phyloP scores from a whole-genome alignment of 2,797 vertebrate genomes.

The Percopsis omiscomaycus region DNA sequence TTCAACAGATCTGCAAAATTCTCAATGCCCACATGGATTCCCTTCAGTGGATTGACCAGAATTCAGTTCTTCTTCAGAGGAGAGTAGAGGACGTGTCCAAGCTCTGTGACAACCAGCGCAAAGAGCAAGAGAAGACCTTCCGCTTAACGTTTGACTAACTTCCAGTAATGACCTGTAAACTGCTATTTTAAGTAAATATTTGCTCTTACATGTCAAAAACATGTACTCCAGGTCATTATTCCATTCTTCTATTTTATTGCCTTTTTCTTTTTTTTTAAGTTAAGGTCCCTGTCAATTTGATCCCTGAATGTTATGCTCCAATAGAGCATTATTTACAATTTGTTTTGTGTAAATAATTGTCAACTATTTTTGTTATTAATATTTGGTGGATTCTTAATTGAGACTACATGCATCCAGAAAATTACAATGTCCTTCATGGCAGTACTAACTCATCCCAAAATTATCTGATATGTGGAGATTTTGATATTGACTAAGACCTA shows the following conservation, averaged over 20 bases:
- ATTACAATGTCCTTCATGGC: too few species aligned
- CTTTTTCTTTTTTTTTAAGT: neutral
- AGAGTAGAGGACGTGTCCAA: constrained; percentile 93
- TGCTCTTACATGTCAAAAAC: too few species aligned
- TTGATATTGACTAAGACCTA: neutral
- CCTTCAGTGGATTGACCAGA: constrained; percentile 91
- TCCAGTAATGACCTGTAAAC: neutral
- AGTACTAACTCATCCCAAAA: too few species aligned
- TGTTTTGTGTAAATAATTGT: too few species aligned
- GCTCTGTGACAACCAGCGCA: constrained; percentile 87
- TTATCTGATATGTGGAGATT: too few species aligned
- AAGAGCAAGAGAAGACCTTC: constrained; percentile 92
- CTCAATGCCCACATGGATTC: constrained; percentile 92
- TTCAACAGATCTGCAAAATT: constrained; percentile 92
- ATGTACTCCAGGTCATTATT: neutral
- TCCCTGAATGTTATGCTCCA: too few species aligned
- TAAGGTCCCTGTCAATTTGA: constrained; percentile 1
- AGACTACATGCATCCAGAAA: too few species aligned
- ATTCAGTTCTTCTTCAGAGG: constrained; percentile 91
- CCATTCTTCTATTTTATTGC: neutral
- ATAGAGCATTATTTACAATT: too few species aligned
- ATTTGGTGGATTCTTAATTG: too few species aligned
- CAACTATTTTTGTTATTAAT: too few species aligned
- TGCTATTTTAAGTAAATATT: too few species aligned
- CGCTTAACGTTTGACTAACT: constrained; percentile 85